Evolutionary conservation across 2,888 invertebrate species (phyloP).

Genomic region (Tenthredo amoena): DNA sequence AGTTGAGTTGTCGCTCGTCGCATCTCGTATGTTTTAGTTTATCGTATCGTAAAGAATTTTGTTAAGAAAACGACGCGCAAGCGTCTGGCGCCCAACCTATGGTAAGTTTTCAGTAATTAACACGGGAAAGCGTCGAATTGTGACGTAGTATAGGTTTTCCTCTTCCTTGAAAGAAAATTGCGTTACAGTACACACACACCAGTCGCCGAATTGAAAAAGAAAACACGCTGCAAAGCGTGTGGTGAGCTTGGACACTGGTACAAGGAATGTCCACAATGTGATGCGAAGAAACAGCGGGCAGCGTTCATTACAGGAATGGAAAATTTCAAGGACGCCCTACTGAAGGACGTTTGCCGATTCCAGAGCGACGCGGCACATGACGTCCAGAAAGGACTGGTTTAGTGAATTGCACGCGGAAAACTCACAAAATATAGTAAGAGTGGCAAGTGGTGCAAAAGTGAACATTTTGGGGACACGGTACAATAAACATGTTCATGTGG

Average conservation of each 20-base stretch:
- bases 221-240: slow-evolving; percentile 57
- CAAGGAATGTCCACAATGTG: slow-evolving; percentile 56
- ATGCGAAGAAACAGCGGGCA: not conserved
- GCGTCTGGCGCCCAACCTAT: no score
- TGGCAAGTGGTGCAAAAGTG: slow-evolving; percentile 16
- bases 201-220: slow-evolving; percentile 35
- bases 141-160: no score
- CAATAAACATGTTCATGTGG: slow-evolving; percentile 14
- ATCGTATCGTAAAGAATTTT: no score
- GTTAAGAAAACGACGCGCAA: no score
- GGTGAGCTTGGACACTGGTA: slow-evolving; percentile 59
- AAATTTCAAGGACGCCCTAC: slow-evolving; percentile 48
- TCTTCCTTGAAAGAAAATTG: no score
- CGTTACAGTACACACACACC: no score
- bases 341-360: slow-evolving; percentile 58
- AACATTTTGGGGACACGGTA: not conserved
- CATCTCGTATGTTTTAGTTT: no score
- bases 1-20: no score
- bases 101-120: no score
- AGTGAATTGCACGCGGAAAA: not conserved
- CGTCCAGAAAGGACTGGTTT: slow-evolving; percentile 57
- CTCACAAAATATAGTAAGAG: not conserved
- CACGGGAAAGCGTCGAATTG: no score
- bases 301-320: slow-evolving; percentile 37
- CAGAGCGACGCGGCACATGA: slow-evolving; percentile 61